These are phyloP conservation scores for Eufriesea mexicana DNA, from an alignment of 1,140 invertebrate genomes.

Conservation along the genomic window DNA sequence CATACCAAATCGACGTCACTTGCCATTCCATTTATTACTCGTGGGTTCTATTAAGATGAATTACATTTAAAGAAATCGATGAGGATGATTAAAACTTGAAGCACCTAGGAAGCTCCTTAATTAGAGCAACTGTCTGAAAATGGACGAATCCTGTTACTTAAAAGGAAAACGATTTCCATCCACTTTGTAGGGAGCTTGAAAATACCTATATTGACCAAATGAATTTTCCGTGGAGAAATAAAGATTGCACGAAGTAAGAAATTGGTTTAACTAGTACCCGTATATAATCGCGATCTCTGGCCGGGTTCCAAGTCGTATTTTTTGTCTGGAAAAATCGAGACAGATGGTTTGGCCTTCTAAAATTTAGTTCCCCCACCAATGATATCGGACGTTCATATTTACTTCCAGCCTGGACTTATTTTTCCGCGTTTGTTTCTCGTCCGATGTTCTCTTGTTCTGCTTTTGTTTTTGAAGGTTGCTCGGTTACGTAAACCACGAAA, in stretches of 20 bases:
- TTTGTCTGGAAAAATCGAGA: neutral
- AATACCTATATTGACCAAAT: too few relatives aligned
- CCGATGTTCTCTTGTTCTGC: neutral
- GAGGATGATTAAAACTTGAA: neutral
- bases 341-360: neutral
- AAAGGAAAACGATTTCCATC: neutral
- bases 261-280: neutral
- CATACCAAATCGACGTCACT: too few relatives aligned
- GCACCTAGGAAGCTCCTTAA: neutral
- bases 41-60: neutral
- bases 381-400: slow-evolving; percentile 6
- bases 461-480: too few relatives aligned
- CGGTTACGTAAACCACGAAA: too few relatives aligned
- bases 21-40: too few relatives aligned
- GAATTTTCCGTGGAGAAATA: neutral
- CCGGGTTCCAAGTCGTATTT: neutral
- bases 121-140: neutral
- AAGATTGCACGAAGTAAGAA: neutral
- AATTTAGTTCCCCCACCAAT: neutral
- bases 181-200: too few relatives aligned
- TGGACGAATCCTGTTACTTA: neutral
- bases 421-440: neutral
- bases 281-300: neutral
- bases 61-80: neutral
- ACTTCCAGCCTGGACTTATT: neutral